These are phyloP conservation scores for Chaetoderma sp. DNA, from an alignment of 2,888 invertebrate species.

Conservation along the genomic window DNA sequence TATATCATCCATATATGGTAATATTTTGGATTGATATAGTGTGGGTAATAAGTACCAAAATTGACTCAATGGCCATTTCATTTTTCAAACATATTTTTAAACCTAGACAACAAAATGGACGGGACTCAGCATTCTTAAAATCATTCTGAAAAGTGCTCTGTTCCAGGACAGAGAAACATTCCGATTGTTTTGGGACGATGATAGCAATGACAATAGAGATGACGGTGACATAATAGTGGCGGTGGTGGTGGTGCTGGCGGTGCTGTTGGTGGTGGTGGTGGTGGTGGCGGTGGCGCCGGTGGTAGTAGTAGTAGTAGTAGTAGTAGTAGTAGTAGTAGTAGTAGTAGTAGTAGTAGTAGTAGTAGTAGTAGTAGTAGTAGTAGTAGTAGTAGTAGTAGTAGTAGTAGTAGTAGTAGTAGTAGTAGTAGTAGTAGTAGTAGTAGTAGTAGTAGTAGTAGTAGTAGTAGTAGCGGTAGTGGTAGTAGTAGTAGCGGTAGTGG, in stretches of 20 bases:
- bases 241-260: not conserved
- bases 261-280: no score
- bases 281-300: no score
- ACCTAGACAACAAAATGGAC: no score
- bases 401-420: slow-evolving; percentile 26
- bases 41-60: not conserved
- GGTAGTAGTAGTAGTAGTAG: not conserved
- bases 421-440: slow-evolving; percentile 20
- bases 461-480: slow-evolving; percentile 20
- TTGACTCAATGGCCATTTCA: not conserved
- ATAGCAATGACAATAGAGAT: not conserved
- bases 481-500: slow-evolving; percentile 21
- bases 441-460: slow-evolving; percentile 20
- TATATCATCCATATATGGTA: not conserved
- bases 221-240: not conserved
- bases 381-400: slow-evolving; percentile 25
- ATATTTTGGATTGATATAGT: not conserved
- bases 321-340: slow-evolving; percentile 26
- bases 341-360: slow-evolving; percentile 25
- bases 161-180: no score
- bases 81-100: no score
- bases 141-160: no score
- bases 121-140: no score
- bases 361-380: slow-evolving; percentile 20
- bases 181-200: no score